These are phyloP conservation scores for Chironomus striatipennis DNA, from an alignment of 1,140 invertebrate genomes.

Conservation along the genomic window DNA sequence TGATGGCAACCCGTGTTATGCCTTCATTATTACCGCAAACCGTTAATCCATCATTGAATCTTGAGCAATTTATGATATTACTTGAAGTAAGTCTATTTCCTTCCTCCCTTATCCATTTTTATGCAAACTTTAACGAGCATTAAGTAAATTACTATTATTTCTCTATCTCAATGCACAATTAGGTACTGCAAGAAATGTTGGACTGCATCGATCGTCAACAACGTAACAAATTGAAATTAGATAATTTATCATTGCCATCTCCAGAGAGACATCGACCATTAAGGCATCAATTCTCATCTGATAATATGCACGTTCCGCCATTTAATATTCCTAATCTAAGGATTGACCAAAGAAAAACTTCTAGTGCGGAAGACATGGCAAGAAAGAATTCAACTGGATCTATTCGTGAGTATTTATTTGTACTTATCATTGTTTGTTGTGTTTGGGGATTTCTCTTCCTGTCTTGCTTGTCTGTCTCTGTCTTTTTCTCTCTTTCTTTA, in stretches of 20 bases:
- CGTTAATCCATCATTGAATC: conserved; percentile 78
- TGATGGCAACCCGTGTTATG: conserved; percentile 90
- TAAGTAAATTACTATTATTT: not conserved
- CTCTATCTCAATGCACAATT: conserved; percentile 7
- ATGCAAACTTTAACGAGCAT: not conserved
- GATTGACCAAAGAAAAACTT: conserved; percentile 77
- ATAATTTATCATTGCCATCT: conserved; percentile 64
- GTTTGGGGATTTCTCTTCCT: too few relatives aligned
- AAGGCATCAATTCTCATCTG: conserved; percentile 74
- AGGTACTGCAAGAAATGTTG: conserved; percentile 85
- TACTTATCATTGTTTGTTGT: too few relatives aligned
- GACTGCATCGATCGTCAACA: conserved; percentile 85
- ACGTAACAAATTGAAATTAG: conserved; percentile 72
- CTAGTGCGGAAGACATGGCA: conserved; percentile 79
- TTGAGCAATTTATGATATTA: conserved; percentile 81
- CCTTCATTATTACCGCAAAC: conserved; percentile 86
- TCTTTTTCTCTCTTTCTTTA: too few relatives aligned
- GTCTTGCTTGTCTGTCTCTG: too few relatives aligned
- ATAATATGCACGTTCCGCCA: conserved; percentile 73
- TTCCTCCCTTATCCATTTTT: not conserved
- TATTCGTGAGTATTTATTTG: conserved; percentile 23
- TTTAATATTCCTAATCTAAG: conserved; percentile 79
- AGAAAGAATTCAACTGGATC: conserved; percentile 69
- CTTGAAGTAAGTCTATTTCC: conserved; percentile 67
- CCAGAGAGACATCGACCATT: conserved; percentile 66